Percentiles rank a stretch among this genome's conserved stretches.
phyloP scores from a whole-genome alignment of 2,888 invertebrate species.

The Cotesia congregata region DNA sequence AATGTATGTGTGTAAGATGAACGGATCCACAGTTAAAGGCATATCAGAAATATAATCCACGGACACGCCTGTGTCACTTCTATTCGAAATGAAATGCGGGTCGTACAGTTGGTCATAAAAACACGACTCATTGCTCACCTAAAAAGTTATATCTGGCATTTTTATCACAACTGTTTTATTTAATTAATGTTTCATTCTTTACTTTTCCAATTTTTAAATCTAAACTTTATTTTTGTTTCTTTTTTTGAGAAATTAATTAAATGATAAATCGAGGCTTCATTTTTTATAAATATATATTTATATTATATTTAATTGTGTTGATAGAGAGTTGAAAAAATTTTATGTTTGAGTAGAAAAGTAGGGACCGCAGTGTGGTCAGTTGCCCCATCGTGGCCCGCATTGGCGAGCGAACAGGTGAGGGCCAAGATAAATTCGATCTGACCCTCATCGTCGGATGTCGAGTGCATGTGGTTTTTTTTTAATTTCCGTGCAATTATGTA shows the following conservation, averaged over 20 bases:
- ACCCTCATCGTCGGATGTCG: constrained; percentile 62
- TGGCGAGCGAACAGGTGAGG: constrained; percentile 66
- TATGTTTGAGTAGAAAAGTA: constrained; percentile 11
- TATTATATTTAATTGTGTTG: no score
- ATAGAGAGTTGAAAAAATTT: neutral
- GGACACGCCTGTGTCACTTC: constrained; percentile 48
- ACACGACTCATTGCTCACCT: constrained; percentile 12
- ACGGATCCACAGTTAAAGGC: constrained; percentile 20
- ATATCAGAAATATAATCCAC: constrained; percentile 27
- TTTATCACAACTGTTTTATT: no score
- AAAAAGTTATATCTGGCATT: constrained; percentile 14
- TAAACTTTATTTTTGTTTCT: neutral
- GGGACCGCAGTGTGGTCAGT: constrained; percentile 67
- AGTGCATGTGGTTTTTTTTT: constrained; percentile 50
- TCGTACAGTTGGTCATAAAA: constrained; percentile 57
- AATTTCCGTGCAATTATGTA: constrained; percentile 58
- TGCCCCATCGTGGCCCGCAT: constrained; percentile 64
- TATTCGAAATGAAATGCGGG: constrained; percentile 47
- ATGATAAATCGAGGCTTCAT: neutral
- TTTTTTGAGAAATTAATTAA: neutral
- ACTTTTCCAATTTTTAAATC: neutral
- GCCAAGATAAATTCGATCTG: constrained; percentile 70
- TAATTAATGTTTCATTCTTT: constrained; percentile 5
- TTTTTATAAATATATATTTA: neutral
- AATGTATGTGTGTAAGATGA: constrained; percentile 8